These are phyloP conservation scores for Trichonephila clavata DNA, from an alignment of 1,140 invertebrate genomes.

Conservation along the genomic window DNA sequence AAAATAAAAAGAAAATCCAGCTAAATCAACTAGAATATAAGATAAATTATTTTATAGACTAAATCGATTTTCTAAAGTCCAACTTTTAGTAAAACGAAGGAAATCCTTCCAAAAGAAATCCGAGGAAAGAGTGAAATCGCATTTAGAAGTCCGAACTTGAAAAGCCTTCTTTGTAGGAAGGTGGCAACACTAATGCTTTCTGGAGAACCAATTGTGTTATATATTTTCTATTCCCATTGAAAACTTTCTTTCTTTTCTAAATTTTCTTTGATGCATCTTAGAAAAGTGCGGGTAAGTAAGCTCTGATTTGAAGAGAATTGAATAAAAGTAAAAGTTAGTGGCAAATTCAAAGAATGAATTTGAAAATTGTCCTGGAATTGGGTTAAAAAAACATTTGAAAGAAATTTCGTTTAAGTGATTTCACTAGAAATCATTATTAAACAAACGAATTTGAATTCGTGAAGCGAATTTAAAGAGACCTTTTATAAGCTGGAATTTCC, in stretches of 20 bases:
- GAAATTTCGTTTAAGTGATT: too few species aligned
- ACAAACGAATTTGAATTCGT: too few species aligned
- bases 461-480: too few species aligned
- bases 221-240: neutral
- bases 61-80: neutral
- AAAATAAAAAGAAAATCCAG: neutral
- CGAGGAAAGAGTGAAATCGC: neutral
- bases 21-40: neutral
- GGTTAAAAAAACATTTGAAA: too few species aligned
- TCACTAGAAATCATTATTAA: too few species aligned
- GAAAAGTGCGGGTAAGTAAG: neutral
- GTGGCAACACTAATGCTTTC: neutral
- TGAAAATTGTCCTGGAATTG: too few species aligned
- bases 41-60: neutral
- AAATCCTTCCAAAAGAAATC: neutral
- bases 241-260: neutral
- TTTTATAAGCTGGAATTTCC: too few species aligned
- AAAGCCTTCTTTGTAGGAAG: neutral
- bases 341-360: too few species aligned
- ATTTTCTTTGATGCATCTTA: neutral
- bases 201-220: slow-evolving; percentile 2
- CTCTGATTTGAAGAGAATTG: neutral
- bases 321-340: neutral
- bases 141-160: neutral
- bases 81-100: neutral